Evolutionary conservation across 2,888 invertebrate genomes (phyloP).

Genomic region (Griposia aprilina): DNA sequence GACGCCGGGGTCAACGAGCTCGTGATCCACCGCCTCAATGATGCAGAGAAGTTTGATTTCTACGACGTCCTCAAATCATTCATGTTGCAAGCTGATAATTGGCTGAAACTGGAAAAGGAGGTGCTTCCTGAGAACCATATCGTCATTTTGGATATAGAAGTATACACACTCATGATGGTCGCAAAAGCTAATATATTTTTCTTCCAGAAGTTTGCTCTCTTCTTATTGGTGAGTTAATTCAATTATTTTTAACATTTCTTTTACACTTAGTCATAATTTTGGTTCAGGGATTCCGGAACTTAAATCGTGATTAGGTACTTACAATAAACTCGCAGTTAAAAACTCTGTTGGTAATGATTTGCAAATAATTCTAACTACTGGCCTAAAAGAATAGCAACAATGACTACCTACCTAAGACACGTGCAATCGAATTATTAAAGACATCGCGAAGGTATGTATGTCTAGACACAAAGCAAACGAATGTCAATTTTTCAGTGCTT

Average conservation of each 20-base stretch:
- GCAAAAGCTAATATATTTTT: constrained; percentile 82
- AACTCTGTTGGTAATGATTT: neutral
- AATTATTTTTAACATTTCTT: neutral
- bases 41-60: constrained; percentile 78
- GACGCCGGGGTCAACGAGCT: constrained; percentile 76
- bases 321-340: neutral
- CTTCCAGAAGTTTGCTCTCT: constrained; percentile 81
- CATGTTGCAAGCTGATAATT: constrained; percentile 78
- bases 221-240: constrained; percentile 78
- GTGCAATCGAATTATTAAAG: neutral
- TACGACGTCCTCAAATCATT: constrained; percentile 81
- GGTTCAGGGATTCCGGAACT: neutral
- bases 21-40: constrained; percentile 78
- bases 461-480: neutral
- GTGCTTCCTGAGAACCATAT: constrained; percentile 79
- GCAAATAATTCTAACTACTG: neutral
- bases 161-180: constrained; percentile 77
- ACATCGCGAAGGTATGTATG: neutral
- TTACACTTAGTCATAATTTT: neutral
- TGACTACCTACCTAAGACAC: neutral
- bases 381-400: neutral
- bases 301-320: too few relatives aligned
- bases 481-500: constrained; percentile 1
- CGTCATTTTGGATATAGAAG: constrained; percentile 81
- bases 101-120: constrained; percentile 72